Base-by-base conservation (phyloP, 2,113 vertebrate genomes). In the Dryoscopus gambensis region DNA sequence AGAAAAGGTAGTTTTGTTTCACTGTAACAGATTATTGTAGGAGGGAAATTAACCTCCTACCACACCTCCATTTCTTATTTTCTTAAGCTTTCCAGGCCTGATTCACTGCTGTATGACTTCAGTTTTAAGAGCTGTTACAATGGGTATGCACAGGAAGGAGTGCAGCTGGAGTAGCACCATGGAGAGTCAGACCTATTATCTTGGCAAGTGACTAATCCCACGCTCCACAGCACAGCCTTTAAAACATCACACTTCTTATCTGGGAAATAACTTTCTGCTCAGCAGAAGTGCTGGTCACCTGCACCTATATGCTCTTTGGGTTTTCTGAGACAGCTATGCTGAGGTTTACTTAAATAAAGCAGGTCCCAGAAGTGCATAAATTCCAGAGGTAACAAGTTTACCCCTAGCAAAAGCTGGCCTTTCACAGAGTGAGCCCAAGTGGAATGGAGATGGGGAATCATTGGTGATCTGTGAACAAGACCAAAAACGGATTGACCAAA, bases 31-130 rank as follows among this genome's bases (percentile, higher is more conserved):
- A 89, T 94, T 96, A 84, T 74, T 60, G 76, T 97, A 89, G 95
- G 88, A 96, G 88, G 77, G 49, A 89, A 95, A 95, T 94, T 95
- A 95, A 89, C 76, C 83, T 96, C 93, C 92, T 64, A 96, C 92
- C 28, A 68, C 69, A 89, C 88, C 76, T 92, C 64, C 62, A 31
- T 84, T 95, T 90, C 85, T 92, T 56, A 81, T 75, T 93, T 94
- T 96, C 76, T 80, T 68, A 81, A 89, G 50, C 16, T 92, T 96
- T 78, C 68, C 33, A 73, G 40, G 49, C 83, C 76, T 96, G 95
- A 96, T 92, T 95, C 93, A 95, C 76, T 7, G 0, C 40, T 75
- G 64, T 94, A 75, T 96, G 96, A 97, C 76, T 96, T 64, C 63
- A 90, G 52, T 75, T 94, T 80, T 28, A 60, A 65, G 59, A 5